These are phyloP conservation scores for Boulengeromyrus knoepffleri DNA, from an alignment of 2,113 vertebrate species.

Conservation along the genomic window DNA sequence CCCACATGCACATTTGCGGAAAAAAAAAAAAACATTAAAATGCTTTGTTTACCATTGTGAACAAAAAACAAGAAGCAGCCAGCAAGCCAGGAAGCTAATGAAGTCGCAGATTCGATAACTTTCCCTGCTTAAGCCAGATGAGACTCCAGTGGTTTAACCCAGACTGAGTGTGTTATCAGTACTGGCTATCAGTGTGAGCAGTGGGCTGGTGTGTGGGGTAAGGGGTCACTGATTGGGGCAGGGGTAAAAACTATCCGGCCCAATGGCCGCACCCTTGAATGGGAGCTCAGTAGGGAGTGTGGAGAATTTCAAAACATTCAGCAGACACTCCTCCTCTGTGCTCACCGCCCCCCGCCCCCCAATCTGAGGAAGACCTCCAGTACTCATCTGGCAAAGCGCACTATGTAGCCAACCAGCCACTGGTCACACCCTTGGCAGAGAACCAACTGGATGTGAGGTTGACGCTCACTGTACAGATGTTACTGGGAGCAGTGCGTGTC, in stretches of 20 bases:
- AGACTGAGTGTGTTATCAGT: background rate
- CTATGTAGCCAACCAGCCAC: background rate
- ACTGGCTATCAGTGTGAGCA: background rate
- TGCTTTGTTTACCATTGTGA: background rate
- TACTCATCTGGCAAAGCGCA: background rate
- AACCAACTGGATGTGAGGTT: background rate
- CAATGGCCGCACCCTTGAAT: constrained; percentile 36
- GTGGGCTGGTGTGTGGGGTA: background rate
- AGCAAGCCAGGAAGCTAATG: background rate
- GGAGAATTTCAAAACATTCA: constrained; percentile 41
- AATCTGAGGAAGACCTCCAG: constrained; percentile 15
- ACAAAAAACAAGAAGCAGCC: background rate
- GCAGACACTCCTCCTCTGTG: constrained; percentile 41
- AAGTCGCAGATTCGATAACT: background rate
- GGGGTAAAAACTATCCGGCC: background rate
- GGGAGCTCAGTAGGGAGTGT: constrained; percentile 28
- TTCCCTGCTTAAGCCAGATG: background rate
- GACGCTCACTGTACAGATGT: background rate
- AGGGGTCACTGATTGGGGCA: background rate
- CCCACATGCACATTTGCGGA: background rate
- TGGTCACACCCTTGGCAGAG: background rate
- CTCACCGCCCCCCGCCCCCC: constrained; percentile 17
- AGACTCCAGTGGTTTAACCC: background rate
- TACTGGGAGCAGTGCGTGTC: background rate
- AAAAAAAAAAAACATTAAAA: background rate